These are phyloP conservation scores for Sebastes ruberrimus DNA, from an alignment of 2,797 vertebrate species.

Conservation along the genomic window DNA sequence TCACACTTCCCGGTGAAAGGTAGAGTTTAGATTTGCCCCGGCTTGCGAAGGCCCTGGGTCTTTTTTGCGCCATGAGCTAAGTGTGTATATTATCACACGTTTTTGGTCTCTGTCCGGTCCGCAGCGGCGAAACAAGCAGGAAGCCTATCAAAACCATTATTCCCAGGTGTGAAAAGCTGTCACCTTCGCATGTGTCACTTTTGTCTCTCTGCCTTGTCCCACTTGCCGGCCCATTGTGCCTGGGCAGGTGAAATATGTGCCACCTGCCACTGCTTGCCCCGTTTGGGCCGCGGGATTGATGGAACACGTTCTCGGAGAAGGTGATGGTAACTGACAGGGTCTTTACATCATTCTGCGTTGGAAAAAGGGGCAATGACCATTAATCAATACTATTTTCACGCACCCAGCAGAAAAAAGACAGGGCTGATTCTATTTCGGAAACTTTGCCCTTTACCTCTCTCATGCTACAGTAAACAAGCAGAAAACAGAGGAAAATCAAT, in stretches of 20 bases:
- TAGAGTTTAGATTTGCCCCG: constrained; percentile 73
- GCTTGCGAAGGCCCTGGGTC: constrained; percentile 70
- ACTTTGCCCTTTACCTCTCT: constrained; percentile 54
- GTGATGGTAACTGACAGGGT: constrained; percentile 84
- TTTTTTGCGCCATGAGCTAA: constrained; percentile 75
- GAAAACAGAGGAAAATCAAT: constrained; percentile 45
- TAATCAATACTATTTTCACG: constrained; percentile 77
- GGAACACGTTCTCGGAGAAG: constrained; percentile 79
- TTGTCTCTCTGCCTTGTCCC: constrained; percentile 80
- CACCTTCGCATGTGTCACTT: constrained; percentile 94
- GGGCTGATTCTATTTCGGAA: constrained; percentile 66
- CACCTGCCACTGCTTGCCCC: constrained; percentile 88
- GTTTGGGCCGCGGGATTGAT: constrained; percentile 84
- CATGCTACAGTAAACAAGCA: constrained; percentile 61
- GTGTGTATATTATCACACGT: constrained; percentile 82
- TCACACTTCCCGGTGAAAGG: constrained; percentile 63
- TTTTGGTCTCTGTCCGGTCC: constrained; percentile 70
- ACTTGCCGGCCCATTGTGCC: constrained; percentile 89
- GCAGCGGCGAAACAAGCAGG: constrained; percentile 80
- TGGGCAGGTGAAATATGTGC: constrained; percentile 91
- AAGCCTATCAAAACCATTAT: constrained; percentile 97
- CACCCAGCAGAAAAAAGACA: constrained; percentile 51
- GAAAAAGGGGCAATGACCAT: constrained; percentile 70
- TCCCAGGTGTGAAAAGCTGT: constrained; percentile 97
- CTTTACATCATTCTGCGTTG: constrained; percentile 79